These are phyloP conservation scores for Empidonax alnorum DNA, from an alignment of 2,113 vertebrate genomes.

Conservation along the genomic window DNA sequence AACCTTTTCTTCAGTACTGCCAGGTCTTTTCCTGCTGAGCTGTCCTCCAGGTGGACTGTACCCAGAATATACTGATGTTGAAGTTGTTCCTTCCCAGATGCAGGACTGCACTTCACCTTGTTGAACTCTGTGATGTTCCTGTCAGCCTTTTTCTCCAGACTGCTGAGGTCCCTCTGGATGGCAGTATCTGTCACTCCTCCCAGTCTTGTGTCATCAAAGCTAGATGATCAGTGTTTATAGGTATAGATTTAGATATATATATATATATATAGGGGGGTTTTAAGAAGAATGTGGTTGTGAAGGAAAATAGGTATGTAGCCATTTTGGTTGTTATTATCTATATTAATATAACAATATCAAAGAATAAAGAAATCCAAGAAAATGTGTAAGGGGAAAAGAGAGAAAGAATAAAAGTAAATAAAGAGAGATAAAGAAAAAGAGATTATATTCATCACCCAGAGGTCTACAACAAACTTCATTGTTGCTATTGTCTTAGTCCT, in stretches of 20 bases:
- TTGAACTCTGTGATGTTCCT: not conserved
- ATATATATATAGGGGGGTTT: not conserved
- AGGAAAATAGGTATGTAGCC: not conserved
- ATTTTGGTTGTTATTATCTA: not conserved
- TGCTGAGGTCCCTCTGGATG: not conserved
- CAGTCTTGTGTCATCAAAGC: not conserved
- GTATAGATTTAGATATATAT: no score
- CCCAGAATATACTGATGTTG: not conserved
- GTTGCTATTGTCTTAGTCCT: not conserved
- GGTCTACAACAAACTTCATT: not conserved
- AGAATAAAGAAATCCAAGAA: not conserved
- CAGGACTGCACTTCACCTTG: not conserved
- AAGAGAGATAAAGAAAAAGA: not conserved
- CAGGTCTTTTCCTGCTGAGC: not conserved
- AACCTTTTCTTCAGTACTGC: not conserved
- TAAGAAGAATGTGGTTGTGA: not conserved
- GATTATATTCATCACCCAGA: not conserved
- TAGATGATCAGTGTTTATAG: not conserved
- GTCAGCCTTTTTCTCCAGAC: not conserved
- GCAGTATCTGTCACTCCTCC: not conserved
- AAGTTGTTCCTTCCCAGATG: not conserved
- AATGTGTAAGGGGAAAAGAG: not conserved
- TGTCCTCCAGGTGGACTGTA: not conserved
- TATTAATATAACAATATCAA: not conserved
- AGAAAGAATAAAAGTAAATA: not conserved